Base-by-base conservation (phyloP, 2,797 vertebrate genomes). In the Lates japonicus region DNA sequence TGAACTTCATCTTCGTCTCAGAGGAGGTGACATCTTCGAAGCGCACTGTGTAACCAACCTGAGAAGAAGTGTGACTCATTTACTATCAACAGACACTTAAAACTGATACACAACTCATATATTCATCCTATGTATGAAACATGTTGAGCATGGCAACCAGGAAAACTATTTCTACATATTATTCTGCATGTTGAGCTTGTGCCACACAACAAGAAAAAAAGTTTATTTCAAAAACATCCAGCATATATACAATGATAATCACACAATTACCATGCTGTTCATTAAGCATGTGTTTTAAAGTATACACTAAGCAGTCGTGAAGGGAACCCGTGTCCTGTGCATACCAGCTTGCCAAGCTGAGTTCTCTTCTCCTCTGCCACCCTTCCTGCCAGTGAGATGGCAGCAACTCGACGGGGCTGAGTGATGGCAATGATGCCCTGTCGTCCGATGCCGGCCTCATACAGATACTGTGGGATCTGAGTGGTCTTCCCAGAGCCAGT, bases 401-500 rank as follows among this genome's bases (percentile, higher is more conserved):
- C 98, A 57, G 98, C 98, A 0, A 99, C 97, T 9, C 98, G 94
- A 1, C 98, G 97, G 12, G 98, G 98, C 87, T 99, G 98, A 2
- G 98, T 99, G 91, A 99, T 94, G 0, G 96, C 97, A 0, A 99
- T 92, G 72, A 97, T 0, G 0, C 97, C 98, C 52, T 97, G 95
- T 0, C 95, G 95, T 0, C 97, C 95, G 1, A 99, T 95, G 14
- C 97, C 97, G 0, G 87, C 96, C 85, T 99, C 98, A 0, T 97
- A 98, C 57, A 99, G 95, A 82, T 98, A 99, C 94, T 99, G 98
- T 0, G 98, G 98, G 48, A 98, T 94, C 94, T 99, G 98, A 0
- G 98, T 99, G 31, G 98, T 99, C 94, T 99, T 99, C 48, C 98
- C 98, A 0, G 98, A 99, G 65, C 98, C 98, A 0, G 98, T 99